These are phyloP conservation scores for Ferrisia virgata DNA, from an alignment of 2,888 invertebrate genomes.

Conservation along the genomic window DNA sequence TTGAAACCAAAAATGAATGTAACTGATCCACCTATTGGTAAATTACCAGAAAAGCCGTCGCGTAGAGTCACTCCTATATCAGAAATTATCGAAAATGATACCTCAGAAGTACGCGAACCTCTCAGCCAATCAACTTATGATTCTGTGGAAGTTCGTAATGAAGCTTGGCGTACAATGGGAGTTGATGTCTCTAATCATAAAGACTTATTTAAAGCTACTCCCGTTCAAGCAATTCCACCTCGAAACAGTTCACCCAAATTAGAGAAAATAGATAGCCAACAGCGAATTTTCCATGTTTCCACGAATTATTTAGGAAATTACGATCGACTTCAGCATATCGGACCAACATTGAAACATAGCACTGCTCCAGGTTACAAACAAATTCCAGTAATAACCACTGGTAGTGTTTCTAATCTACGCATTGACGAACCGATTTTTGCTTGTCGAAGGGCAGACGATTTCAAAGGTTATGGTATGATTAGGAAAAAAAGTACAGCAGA, in stretches of 20 bases:
- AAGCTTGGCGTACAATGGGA: constrained; percentile 79
- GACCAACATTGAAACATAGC: constrained; percentile 67
- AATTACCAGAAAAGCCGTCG: constrained; percentile 58
- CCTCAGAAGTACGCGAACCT: neutral
- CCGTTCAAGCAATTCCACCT: constrained; percentile 22
- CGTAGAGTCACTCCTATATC: constrained; percentile 55
- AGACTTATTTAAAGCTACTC: constrained; percentile 46
- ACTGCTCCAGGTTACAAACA: constrained; percentile 70
- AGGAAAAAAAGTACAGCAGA: constrained; percentile 57
- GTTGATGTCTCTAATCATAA: constrained; percentile 34
- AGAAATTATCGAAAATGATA: neutral
- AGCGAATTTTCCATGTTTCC: constrained; percentile 43
- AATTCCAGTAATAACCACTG: constrained; percentile 58
- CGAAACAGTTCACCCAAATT: neutral
- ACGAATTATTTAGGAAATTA: constrained; percentile 59
- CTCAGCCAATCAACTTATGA: constrained; percentile 59
- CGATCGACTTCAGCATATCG: constrained; percentile 77
- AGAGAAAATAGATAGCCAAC: neutral
- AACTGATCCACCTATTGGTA: neutral
- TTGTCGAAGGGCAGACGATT: constrained; percentile 73
- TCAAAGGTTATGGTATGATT: constrained; percentile 74
- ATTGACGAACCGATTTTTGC: constrained; percentile 58
- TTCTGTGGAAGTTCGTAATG: constrained; percentile 69
- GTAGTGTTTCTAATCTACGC: constrained; percentile 42
- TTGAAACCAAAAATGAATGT: constrained; percentile 60